Conservation (phyloP, 2,888 invertebrate genomes). For the Ochropacha duplaris region DNA sequence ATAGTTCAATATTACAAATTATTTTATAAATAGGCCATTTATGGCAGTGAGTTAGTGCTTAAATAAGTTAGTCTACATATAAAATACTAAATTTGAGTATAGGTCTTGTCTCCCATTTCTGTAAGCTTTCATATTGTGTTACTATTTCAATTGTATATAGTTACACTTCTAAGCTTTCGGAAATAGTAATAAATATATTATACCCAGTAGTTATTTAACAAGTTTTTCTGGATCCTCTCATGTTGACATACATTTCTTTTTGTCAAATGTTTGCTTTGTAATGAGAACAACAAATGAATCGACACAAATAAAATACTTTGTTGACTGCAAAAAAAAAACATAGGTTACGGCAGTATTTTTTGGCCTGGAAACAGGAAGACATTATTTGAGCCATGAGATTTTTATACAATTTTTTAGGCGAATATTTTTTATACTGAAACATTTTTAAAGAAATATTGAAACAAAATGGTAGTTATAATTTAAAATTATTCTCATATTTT, state of each 20-base stretch:
- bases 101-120: too few species aligned
- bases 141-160: too few species aligned
- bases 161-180: too few species aligned
- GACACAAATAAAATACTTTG: background rate
- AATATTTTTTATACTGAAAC: background rate
- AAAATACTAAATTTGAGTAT: too few species aligned
- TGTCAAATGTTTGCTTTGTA: slow-evolving; percentile 8
- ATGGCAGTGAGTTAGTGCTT: slow-evolving; percentile 61
- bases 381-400: slow-evolving; percentile 32
- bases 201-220: too few species aligned
- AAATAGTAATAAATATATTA: too few species aligned
- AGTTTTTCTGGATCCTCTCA: too few species aligned
- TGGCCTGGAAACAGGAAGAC: slow-evolving; percentile 41
- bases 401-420: background rate
- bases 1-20: slow-evolving; percentile 47
- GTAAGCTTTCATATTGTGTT: too few species aligned
- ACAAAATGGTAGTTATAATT: too few species aligned
- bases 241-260: background rate
- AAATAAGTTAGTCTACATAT: slow-evolving; percentile 15
- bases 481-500: too few species aligned
- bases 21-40: slow-evolving; percentile 62
- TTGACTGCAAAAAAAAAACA: background rate
- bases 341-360: slow-evolving; percentile 10
- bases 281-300: slow-evolving; percentile 3
- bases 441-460: background rate